These are phyloP conservation scores for Cyrtonyx montezumae DNA, from an alignment of 2,113 vertebrate species.

Conservation along the genomic window DNA sequence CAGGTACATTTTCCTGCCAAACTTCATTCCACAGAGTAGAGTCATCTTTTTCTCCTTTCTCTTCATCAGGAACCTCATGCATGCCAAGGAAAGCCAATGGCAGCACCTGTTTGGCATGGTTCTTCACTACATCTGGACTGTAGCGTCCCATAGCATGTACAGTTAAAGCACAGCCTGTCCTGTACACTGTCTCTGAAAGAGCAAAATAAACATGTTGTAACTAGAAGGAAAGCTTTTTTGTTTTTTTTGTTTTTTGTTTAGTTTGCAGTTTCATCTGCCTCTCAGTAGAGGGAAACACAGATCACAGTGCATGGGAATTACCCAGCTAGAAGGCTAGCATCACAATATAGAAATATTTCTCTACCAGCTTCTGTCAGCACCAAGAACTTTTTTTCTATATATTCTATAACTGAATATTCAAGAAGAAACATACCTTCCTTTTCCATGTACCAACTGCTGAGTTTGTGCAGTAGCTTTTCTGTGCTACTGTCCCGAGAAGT, in stretches of 20 bases:
- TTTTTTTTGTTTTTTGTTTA: too few relatives aligned
- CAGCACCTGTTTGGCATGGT: conserved; percentile 87
- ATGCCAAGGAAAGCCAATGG: conserved; percentile 96
- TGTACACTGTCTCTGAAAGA: conserved; percentile 87
- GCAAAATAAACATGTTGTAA: background rate
- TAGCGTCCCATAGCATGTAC: conserved; percentile 94
- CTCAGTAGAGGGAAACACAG: background rate
- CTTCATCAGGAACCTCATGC: conserved; percentile 92
- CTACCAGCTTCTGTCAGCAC: background rate
- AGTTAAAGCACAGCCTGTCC: conserved; percentile 88
- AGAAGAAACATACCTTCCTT: conserved; percentile 87
- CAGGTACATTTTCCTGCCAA: conserved; percentile 98
- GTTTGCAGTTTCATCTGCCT: background rate
- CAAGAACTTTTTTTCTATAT: background rate
- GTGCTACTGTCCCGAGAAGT: conserved; percentile 92
- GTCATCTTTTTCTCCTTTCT: conserved; percentile 88
- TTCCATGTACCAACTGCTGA: conserved; percentile 94
- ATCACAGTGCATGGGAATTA: background rate
- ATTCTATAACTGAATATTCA: background rate
- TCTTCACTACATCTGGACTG: conserved; percentile 94
- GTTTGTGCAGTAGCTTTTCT: conserved; percentile 93
- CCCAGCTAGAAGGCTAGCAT: background rate
- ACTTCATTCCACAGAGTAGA: conserved; percentile 91
- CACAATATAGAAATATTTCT: background rate
- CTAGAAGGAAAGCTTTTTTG: background rate